Conservation (phyloP, 2,113 vertebrate species). For the Rhineura floridana region DNA sequence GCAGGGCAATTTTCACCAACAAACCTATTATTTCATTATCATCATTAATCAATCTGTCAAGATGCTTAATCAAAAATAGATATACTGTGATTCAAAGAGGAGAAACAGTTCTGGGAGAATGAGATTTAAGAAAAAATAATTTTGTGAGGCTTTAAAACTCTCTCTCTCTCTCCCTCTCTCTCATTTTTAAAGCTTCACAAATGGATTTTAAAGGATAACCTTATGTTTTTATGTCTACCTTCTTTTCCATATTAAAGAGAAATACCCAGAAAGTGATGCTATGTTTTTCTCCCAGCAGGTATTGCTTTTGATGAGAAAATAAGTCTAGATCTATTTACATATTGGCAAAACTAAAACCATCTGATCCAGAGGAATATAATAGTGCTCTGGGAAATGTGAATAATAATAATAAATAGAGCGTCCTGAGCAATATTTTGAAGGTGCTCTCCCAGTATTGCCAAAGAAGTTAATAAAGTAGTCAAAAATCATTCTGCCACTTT, state of each 20-base stretch:
- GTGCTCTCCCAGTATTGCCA: slow-evolving; percentile 50
- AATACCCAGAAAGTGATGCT: background rate
- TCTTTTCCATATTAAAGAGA: background rate
- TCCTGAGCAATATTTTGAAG: slow-evolving; percentile 54
- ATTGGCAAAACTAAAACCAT: slow-evolving; percentile 77
- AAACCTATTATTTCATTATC: background rate
- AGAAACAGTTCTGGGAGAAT: fast-evolving
- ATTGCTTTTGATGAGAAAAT: slow-evolving; percentile 63
- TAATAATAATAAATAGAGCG: slow-evolving; percentile 64
- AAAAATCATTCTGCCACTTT: slow-evolving; percentile 73
- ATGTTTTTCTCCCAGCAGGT: background rate
- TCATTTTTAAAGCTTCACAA: fast-evolving
- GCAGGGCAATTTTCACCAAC: background rate
- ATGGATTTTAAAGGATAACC: background rate
- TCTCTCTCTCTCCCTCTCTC: too few species aligned
- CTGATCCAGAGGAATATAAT: slow-evolving; percentile 72
- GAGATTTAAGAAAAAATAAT: background rate
- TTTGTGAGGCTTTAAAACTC: background rate
- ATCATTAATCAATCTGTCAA: background rate
- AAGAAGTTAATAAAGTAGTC: slow-evolving; percentile 77
- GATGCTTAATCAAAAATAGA: background rate
- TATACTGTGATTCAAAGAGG: background rate
- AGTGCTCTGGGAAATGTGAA: slow-evolving; percentile 57
- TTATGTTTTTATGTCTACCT: background rate
- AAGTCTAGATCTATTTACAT: slow-evolving; percentile 79